Percentiles rank a stretch among this genome's conserved stretches.
These are phyloP conservation scores for Thaleichthys pacificus DNA, from an alignment of 2,797 vertebrate species.

Conservation along the genomic window DNA sequence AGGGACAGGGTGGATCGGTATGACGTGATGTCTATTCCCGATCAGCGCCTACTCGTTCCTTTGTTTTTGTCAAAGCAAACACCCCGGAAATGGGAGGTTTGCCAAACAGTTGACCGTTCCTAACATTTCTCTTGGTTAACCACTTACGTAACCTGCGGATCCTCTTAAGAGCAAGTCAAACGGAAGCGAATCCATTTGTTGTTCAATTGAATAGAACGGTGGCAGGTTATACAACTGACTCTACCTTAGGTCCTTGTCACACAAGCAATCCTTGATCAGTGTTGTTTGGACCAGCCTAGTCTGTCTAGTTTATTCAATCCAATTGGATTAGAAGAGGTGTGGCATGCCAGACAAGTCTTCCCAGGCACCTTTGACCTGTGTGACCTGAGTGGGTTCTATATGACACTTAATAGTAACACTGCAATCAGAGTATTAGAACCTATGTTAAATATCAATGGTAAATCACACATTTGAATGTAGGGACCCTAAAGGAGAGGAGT, in stretches of 20 bases:
- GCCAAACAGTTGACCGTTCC: not conserved
- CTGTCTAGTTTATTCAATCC: not conserved
- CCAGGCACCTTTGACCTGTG: too few relatives aligned
- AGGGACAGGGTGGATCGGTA: conserved; percentile 51
- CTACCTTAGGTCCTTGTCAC: not conserved
- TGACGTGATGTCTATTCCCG: conserved; percentile 75
- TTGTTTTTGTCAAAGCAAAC: conserved; percentile 45
- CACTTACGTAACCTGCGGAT: not conserved
- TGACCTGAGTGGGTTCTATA: too few relatives aligned
- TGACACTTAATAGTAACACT: too few relatives aligned
- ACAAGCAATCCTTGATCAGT: not conserved
- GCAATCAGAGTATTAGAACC: too few relatives aligned
- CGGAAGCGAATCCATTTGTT: not conserved
- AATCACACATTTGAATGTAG: too few relatives aligned
- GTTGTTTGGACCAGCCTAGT: not conserved
- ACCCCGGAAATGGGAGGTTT: conserved; percentile 10
- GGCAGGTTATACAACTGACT: not conserved
- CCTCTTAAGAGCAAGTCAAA: not conserved
- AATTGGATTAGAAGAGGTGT: not conserved
- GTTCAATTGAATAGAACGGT: not conserved
- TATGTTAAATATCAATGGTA: too few relatives aligned
- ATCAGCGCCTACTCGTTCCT: conserved; percentile 27
- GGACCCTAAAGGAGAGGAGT: too few relatives aligned
- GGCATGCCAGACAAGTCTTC: too few relatives aligned
- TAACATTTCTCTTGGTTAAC: not conserved